Evolutionary conservation across 2,113 vertebrate genomes (phyloP).

Genomic region (Raja brachyura): DNA sequence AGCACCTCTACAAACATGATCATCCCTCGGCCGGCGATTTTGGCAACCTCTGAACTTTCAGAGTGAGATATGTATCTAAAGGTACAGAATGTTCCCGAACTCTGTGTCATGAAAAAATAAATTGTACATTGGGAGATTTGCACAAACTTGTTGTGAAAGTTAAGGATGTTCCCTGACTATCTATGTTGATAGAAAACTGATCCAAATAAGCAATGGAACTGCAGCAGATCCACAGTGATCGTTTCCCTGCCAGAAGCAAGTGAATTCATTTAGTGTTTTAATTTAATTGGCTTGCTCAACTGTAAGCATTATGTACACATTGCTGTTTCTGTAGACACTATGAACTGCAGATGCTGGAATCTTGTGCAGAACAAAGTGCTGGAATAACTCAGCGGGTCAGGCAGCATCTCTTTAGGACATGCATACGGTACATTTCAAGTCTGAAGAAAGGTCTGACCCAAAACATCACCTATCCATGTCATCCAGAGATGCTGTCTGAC

Average conservation of each 20-base stretch:
- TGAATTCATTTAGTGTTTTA: not conserved
- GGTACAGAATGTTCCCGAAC: not conserved
- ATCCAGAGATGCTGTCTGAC: too few species aligned
- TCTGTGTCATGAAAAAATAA: not conserved
- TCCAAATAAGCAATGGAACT: not conserved
- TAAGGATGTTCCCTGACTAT: not conserved
- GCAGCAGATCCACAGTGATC: not conserved
- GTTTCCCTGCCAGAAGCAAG: not conserved
- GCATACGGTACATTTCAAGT: too few species aligned
- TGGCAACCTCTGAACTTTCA: not conserved
- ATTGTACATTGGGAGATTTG: not conserved
- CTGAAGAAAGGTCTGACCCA: too few species aligned
- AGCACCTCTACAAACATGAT: not conserved
- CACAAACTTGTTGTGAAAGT: not conserved
- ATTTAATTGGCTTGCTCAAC: not conserved
- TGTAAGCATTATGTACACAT: not conserved
- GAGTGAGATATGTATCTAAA: not conserved
- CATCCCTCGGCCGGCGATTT: not conserved
- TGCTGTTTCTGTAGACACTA: not conserved
- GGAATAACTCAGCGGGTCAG: too few species aligned
- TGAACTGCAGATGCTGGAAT: too few species aligned
- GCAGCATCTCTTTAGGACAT: too few species aligned
- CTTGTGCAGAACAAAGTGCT: too few species aligned
- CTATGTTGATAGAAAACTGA: not conserved
- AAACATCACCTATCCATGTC: too few species aligned